These are phyloP conservation scores for Pasiphila rectangulata DNA, from an alignment of 2,888 invertebrate genomes.

Conservation along the genomic window DNA sequence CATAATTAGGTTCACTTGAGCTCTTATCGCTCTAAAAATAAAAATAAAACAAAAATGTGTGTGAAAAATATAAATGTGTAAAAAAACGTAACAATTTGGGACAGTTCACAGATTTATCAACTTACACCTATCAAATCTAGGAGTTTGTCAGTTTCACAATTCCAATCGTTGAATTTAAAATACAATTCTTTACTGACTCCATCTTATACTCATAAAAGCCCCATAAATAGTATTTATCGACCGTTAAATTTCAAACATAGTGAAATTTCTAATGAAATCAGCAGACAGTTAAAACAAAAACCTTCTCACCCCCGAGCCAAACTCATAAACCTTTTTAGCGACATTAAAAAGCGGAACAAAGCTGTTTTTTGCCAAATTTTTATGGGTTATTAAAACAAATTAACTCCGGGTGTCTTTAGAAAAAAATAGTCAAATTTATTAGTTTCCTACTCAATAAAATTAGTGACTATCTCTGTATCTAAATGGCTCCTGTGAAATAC, in stretches of 20 bases:
- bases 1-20: too few species aligned
- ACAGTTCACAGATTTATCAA: too few species aligned
- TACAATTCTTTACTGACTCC: too few species aligned
- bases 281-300: constrained; percentile 13
- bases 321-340: constrained; percentile 56
- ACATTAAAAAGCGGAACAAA: constrained; percentile 63
- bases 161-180: too few species aligned
- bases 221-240: neutral
- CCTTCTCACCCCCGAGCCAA: constrained; percentile 28
- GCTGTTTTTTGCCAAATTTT: constrained; percentile 61
- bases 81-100: constrained; percentile 1
- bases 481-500: constrained; percentile 57
- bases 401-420: constrained; percentile 42
- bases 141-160: too few species aligned
- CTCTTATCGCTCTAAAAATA: too few species aligned
- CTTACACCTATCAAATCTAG: too few species aligned
- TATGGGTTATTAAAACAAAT: constrained; percentile 77
- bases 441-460: constrained; percentile 73
- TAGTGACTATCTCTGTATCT: constrained; percentile 64
- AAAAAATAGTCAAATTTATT: constrained; percentile 68
- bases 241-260: neutral
- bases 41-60: too few species aligned
- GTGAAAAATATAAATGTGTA: too few species aligned
- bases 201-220: too few species aligned
- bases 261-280: neutral